A percentile compares a stretch with the other conserved stretches of the same genome.
These are phyloP conservation scores for Hemibates koningsi DNA, from an alignment of 2,113 vertebrate species.

Conservation along the genomic window DNA sequence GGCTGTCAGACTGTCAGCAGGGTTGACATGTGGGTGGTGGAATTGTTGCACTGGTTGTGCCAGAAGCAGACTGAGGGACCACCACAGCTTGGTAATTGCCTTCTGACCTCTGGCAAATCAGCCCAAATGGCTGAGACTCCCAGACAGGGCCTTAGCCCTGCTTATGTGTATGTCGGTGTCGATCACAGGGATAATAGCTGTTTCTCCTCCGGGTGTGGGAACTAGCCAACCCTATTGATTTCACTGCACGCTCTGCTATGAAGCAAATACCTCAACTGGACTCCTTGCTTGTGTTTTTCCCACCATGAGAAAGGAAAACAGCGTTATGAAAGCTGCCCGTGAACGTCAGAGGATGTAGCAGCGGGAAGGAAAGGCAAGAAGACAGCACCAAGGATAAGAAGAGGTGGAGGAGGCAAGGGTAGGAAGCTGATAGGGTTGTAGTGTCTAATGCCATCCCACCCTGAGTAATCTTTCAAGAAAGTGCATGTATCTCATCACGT, in stretches of 20 bases:
- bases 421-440: not conserved
- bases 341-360: not conserved
- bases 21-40: slow-evolving; percentile 44
- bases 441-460: not conserved
- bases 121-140: not conserved
- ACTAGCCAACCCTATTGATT: slow-evolving; percentile 6
- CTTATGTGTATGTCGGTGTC: not conserved
- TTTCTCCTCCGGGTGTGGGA: slow-evolving; percentile 11
- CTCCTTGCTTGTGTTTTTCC: not conserved
- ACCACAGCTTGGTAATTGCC: slow-evolving; percentile 52
- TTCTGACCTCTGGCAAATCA: slow-evolving; percentile 46
- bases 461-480: not conserved
- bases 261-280: not conserved
- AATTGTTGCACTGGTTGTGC: slow-evolving; percentile 11
- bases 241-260: not conserved
- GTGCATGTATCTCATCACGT: not conserved
- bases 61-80: slow-evolving; percentile 31
- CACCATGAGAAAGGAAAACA: not conserved
- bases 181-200: not conserved
- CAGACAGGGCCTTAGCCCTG: slow-evolving; percentile 1
- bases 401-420: not conserved
- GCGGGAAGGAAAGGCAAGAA: slow-evolving; percentile 35
- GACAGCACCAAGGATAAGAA: slow-evolving; percentile 8
- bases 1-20: slow-evolving; percentile 35
- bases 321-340: not conserved